phyloP scores from a whole-genome alignment of 2,888 invertebrate species.

The Schizaphis graminum region DNA sequence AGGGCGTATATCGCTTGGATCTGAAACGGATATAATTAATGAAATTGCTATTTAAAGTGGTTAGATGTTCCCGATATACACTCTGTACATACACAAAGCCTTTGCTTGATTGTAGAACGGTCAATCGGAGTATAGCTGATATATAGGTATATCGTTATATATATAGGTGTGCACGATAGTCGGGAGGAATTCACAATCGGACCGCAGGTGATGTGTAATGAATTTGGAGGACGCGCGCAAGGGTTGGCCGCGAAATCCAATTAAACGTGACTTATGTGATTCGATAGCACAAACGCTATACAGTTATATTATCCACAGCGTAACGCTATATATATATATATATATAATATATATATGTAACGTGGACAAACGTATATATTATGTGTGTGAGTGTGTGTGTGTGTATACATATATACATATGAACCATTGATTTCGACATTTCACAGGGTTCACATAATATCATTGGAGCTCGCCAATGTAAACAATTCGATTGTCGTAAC shows the following conservation, averaged over 20 bases:
- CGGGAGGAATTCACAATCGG: conserved; percentile 12
- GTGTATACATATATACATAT: neutral
- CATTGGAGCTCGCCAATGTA: neutral
- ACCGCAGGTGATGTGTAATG: conserved; percentile 25
- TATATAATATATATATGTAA: neutral
- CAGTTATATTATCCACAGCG: neutral
- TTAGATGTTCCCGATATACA: neutral
- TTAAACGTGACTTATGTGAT: conserved; percentile 38
- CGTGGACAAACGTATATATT: neutral
- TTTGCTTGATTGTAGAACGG: neutral
- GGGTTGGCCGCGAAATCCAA: conserved; percentile 33
- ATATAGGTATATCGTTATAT: neutral
- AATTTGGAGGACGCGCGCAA: neutral
- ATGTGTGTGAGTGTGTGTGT: too few species aligned
- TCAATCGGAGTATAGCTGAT: neutral
- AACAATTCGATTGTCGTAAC: conserved; percentile 18
- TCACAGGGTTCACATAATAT: neutral
- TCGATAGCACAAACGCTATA: neutral
- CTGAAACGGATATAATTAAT: neutral
- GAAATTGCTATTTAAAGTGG: neutral
- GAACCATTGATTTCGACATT: too few species aligned
- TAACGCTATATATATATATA: neutral
- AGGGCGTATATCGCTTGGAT: neutral
- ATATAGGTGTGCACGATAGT: neutral
- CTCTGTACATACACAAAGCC: neutral